Base-by-base conservation (phyloP, 2,888 invertebrate genomes). In the Cryptus viduatorius region DNA sequence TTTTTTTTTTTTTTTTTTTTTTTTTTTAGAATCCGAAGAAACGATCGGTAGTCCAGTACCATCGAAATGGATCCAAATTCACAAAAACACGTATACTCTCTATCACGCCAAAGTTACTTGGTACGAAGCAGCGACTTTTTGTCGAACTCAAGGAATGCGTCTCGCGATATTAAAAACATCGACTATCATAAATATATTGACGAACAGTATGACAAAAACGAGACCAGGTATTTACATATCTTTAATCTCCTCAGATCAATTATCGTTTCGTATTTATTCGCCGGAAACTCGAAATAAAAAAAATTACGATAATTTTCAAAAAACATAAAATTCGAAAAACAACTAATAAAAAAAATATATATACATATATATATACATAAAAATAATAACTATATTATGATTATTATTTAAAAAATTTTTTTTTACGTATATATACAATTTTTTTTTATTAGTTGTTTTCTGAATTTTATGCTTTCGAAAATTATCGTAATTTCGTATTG, bases 71-170 rank as follows among this genome's bases (percentile, higher is more conserved):
- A 80, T 89, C 19, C 84, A 82, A 53, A 86, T 89, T n/a, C 65
- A 84, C 0, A 89, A 90, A 0, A 94, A 94, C 0, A 86, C 94
- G 42, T 95, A 94, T 89, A 94, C 92, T 2, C 88, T 95, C 1
- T 95, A 92, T 81, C 94, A 94, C 16, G 95, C 94, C 0, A 89
- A 91, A 14, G 87, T 95, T 87, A 93, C 94, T 87, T 95, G 95
- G 95, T 89, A 94, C 14, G 94, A 95, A 64, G 95, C 95, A 0
- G 95, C 95, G 0, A 94, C 94, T 0, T 94, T 94, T 89, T 95
- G 95, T 79, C 93, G 95, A 0, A 87, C 94, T 0, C 89, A 93
- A 31, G 95, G 94, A 7, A 94, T 94, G 93, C 92, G 94, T 37
- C 90, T 95, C 48, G 95, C 95, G 1, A 94, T 95, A 68, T 91